phyloP scores from a whole-genome alignment of 2,113 vertebrate genomes.

The Canis aureus region DNA sequence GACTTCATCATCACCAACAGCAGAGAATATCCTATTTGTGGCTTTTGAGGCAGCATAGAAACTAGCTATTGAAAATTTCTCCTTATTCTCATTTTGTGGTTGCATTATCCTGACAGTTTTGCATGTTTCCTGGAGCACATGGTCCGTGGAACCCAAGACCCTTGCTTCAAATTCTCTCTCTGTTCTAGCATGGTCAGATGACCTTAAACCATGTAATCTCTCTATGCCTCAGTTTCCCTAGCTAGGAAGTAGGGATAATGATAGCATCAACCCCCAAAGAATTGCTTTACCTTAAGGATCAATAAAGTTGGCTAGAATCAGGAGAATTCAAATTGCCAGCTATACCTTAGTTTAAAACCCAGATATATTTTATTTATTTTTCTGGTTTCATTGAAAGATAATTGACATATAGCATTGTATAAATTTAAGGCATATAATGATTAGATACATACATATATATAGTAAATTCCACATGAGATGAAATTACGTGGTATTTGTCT shows the following conservation, averaged over 20 bases:
- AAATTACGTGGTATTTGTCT: not conserved
- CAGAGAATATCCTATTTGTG: not conserved
- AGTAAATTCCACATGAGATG: not conserved
- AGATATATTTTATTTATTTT: slow-evolving; percentile 55
- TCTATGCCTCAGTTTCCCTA: not conserved
- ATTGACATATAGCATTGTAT: not conserved
- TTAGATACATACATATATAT: not conserved
- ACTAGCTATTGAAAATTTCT: not conserved
- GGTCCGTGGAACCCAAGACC: not conserved
- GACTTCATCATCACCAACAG: slow-evolving; percentile 24
- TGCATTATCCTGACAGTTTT: not conserved
- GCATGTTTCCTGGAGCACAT: not conserved
- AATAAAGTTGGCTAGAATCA: not conserved
- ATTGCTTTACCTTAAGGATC: not conserved
- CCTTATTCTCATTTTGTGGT: not conserved
- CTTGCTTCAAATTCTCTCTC: not conserved
- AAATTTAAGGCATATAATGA: not conserved
- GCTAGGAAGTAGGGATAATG: not conserved
- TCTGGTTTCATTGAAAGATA: not conserved
- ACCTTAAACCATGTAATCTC: not conserved
- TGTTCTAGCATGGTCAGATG: not conserved
- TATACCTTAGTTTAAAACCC: slow-evolving; percentile 60
- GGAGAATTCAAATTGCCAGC: slow-evolving; percentile 36
- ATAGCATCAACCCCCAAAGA: not conserved
- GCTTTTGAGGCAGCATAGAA: slow-evolving; percentile 22